phyloP scores from a whole-genome alignment of 92 coral and sea anemone species.

The Montipora capitata region DNA sequence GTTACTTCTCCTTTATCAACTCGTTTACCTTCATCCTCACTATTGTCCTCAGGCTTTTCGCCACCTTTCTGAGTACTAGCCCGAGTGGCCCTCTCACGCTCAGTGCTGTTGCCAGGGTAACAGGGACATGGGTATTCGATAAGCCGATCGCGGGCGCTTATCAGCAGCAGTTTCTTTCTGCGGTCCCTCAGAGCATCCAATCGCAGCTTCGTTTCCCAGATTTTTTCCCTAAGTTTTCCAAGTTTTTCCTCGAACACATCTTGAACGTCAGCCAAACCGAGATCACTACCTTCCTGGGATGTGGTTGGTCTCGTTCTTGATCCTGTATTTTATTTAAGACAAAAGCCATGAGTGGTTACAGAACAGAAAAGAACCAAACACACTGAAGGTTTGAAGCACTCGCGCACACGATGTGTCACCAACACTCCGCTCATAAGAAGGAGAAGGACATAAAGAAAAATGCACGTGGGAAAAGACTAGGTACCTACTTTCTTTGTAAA shows the following conservation, averaged over 20 bases:
- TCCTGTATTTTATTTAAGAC: not conserved
- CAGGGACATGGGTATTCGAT: conserved; percentile 77
- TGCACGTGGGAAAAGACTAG: too few species aligned
- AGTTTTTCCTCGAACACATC: conserved; percentile 76
- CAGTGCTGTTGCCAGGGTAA: conserved; percentile 22
- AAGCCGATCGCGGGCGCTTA: conserved; percentile 50
- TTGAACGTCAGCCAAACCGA: conserved; percentile 11
- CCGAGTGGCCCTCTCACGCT: not conserved
- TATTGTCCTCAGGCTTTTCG: not conserved
- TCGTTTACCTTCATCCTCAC: not conserved
- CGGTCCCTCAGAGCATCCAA: conserved; percentile 79
- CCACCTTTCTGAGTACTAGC: conserved; percentile 14
- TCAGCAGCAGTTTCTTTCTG: conserved; percentile 77
- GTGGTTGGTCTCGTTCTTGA: not conserved
- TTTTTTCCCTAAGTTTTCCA: conserved; percentile 77
- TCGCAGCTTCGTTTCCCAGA: conserved; percentile 77
- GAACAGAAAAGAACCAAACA: too few species aligned
- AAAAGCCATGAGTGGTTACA: not conserved
- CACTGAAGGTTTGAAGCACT: too few species aligned
- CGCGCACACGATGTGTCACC: too few species aligned
- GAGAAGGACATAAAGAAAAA: not conserved
- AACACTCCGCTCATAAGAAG: too few species aligned
- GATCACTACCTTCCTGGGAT: not conserved
- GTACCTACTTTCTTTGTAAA: too few species aligned
- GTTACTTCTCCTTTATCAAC: too few species aligned